These are phyloP conservation scores for Meteorus sp. DNA, from an alignment of 1,140 invertebrate species.

Conservation along the genomic window DNA sequence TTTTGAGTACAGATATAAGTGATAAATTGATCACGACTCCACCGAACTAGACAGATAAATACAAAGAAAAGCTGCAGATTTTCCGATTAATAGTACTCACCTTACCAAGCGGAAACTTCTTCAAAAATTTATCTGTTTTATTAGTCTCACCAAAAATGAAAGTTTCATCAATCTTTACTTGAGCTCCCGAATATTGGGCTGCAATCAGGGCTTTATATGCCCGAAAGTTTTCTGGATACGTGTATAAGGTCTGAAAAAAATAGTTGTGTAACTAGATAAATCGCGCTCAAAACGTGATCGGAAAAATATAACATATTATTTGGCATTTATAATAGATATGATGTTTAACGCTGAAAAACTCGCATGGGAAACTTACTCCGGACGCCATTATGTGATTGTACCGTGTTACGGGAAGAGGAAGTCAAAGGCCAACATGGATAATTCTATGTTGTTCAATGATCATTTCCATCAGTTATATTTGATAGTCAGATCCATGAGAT, in stretches of 20 bases:
- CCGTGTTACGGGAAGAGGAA: slow-evolving; percentile 54
- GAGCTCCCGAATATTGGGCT: slow-evolving; percentile 88
- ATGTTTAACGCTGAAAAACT: slow-evolving; percentile 53
- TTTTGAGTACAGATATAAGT: too few species aligned
- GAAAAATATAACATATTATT: background rate
- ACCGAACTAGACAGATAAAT: too few species aligned
- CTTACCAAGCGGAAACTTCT: slow-evolving; percentile 95
- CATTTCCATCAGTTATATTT: background rate
- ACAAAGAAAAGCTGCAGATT: slow-evolving; percentile 16
- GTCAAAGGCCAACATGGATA: slow-evolving; percentile 52
- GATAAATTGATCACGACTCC: too few species aligned
- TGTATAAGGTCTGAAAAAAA: slow-evolving; percentile 90
- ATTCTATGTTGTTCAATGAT: slow-evolving; percentile 26
- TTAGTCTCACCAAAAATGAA: slow-evolving; percentile 95
- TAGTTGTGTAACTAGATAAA: slow-evolving; percentile 32
- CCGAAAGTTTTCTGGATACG: slow-evolving; percentile 94
- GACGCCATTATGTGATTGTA: slow-evolving; percentile 64
- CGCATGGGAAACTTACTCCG: slow-evolving; percentile 59
- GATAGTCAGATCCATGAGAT: background rate
- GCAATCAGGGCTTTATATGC: slow-evolving; percentile 93
- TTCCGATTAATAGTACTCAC: slow-evolving; percentile 59
- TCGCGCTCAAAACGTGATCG: slow-evolving; percentile 1
- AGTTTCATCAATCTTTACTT: slow-evolving; percentile 80
- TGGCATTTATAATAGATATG: slow-evolving; percentile 28
- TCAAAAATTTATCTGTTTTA: slow-evolving; percentile 80